phyloP scores from a whole-genome alignment of 2,888 invertebrate genomes.

The Megaustenia siamemsis region DNA sequence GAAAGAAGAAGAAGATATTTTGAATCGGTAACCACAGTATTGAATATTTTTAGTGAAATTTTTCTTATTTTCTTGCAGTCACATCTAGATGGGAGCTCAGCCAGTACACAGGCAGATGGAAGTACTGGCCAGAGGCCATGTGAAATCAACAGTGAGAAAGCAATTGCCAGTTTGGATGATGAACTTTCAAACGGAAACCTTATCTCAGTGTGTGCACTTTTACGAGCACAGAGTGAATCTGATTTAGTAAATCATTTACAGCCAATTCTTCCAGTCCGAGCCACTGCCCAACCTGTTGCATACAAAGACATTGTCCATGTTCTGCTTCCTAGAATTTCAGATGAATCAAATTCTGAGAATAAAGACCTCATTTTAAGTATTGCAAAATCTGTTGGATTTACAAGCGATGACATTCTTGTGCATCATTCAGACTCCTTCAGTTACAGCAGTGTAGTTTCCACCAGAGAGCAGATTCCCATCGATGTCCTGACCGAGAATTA shows the following conservation, averaged over 20 bases:
- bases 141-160: neutral
- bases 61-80: neutral
- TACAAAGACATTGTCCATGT: slow-evolving; percentile 40
- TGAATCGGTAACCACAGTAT: too few species aligned
- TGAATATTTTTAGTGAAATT: too few species aligned
- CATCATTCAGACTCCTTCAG: neutral
- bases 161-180: neutral
- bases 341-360: neutral
- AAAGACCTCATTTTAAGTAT: neutral
- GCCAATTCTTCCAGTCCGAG: neutral
- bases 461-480: slow-evolving; percentile 28
- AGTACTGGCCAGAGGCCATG: neutral
- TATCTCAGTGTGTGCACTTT: neutral
- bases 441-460: neutral
- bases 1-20: too few species aligned
- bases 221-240: neutral
- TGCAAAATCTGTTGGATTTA: slow-evolving; percentile 24
- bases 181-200: neutral
- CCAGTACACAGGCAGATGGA: neutral
- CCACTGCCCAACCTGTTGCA: neutral
- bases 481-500: slow-evolving; percentile 9
- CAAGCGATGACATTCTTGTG: slow-evolving; percentile 48
- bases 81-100: slow-evolving; percentile 2
- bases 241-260: slow-evolving; percentile 17
- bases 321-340: slow-evolving; percentile 1